Percentiles rank a stretch among this genome's conserved stretches.
Evolutionary conservation across 2,113 vertebrate genomes (phyloP).

Genomic region (Odontophorus gujanensis): DNA sequence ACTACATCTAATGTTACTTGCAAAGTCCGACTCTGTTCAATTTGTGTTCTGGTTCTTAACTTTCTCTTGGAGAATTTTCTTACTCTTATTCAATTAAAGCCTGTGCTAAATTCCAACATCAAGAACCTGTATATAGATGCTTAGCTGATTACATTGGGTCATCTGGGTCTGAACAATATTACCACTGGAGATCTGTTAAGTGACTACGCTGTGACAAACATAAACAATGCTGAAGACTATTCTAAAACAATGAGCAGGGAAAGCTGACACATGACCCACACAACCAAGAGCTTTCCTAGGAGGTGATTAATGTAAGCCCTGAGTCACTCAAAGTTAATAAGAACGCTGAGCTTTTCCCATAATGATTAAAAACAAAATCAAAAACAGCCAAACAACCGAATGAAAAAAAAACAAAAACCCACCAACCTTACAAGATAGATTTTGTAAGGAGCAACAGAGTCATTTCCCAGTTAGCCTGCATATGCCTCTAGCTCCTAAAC

Average conservation of each 20-base stretch:
- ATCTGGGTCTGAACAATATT: neutral
- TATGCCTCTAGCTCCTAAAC: neutral
- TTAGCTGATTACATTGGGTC: neutral
- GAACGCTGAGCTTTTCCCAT: neutral
- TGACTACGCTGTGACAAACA: neutral
- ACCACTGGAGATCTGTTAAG: neutral
- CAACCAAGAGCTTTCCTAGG: neutral
- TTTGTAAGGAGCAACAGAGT: neutral
- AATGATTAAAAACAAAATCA: neutral
- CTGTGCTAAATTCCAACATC: neutral
- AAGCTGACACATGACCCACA: neutral
- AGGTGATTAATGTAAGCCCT: conserved; percentile 23
- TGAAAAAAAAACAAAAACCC: neutral
- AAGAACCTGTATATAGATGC: neutral
- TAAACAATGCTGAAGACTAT: neutral
- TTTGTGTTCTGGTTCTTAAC: neutral
- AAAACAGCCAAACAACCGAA: too few species aligned
- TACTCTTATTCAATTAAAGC: neutral
- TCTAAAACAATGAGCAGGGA: neutral
- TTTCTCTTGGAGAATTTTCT: neutral
- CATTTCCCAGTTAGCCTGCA: neutral
- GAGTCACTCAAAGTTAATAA: neutral
- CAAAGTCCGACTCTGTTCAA: neutral
- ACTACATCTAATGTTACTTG: neutral
- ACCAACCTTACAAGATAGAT: neutral